These are phyloP conservation scores for Schizotus pectinicornis DNA, from an alignment of 2,888 invertebrate genomes.

Conservation along the genomic window DNA sequence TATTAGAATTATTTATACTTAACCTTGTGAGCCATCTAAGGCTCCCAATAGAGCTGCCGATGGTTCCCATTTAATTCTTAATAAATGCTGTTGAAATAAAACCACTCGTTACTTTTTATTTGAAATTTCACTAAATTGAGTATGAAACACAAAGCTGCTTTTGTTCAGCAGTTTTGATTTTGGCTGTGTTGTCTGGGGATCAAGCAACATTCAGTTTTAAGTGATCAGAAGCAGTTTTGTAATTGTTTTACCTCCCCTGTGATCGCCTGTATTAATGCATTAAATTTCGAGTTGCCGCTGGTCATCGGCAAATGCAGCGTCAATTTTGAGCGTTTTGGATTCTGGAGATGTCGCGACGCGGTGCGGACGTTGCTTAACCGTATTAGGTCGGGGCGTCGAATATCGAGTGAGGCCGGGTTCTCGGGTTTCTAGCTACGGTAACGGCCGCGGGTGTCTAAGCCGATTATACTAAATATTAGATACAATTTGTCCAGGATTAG, in stretches of 20 bases:
- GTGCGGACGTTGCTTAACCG: neutral
- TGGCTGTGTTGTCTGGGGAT: neutral
- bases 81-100: too few species aligned
- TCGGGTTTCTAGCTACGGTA: constrained; percentile 4
- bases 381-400: constrained; percentile 20
- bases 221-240: neutral
- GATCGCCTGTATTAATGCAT: neutral
- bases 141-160: too few species aligned
- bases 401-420: constrained; percentile 22
- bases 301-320: neutral
- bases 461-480: constrained; percentile 58
- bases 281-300: neutral
- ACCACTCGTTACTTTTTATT: too few species aligned
- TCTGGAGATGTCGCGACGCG: neutral
- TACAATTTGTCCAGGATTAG: constrained; percentile 57
- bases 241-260: neutral
- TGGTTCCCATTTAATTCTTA: too few species aligned
- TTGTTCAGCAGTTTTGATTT: neutral
- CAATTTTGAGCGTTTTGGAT: neutral
- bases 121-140: too few species aligned
- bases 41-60: too few species aligned
- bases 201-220: neutral
- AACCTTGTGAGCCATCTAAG: too few species aligned
- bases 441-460: constrained; percentile 45
- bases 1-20: constrained; percentile 5